Evolutionary conservation across 2,797 vertebrate species (phyloP), one percentile per base, ranked within the genome.

Genomic region (Mallotus villosus): DNA sequence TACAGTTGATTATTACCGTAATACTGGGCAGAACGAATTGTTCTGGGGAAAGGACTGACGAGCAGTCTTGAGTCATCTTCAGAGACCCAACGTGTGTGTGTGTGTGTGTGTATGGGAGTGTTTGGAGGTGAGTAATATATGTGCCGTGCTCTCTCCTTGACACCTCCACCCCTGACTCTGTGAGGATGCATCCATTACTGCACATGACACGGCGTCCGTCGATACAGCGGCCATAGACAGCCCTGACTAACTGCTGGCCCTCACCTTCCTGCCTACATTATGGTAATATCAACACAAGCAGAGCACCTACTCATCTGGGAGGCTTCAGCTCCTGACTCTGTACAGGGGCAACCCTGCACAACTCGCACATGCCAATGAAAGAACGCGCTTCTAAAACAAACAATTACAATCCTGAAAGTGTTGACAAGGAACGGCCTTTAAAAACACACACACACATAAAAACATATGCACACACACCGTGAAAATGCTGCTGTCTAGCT

Each of bases 81-180:
- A n/a, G 16, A n/a, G 60, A 62, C 5, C 60, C 17, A 25, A 27
- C 9, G 22, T 2, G 25, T 32, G 17, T 9, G 17, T 62, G 25
- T 61, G 49, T 51, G 49, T 65, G 37, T 65, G 63, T 55, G 65
- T 55, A 9, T 53, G 66, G 27, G 51, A 29, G 51, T 57, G 67
- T 68, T 53, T 68, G 67, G 27, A 17, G 9, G 25, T 34, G 19
- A 21, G 11, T 14, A 19, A 32, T 29, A 32, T 62, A 24, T 2
- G 25, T 4, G 19, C n/a, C 5, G 27, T 32, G 61, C 3, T 21
- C 55, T 68, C 12, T 68, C 55, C 67, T 68, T 68, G 32, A 68
- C 67, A 24, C 5, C n/a, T 21, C 25, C 53, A 58, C 53, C 53
- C 32, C 55, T 68, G 67, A 68, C 2, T 5, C 37, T 34, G 61